Conservation (phyloP, 2,113 vertebrate genomes). For the Podarcis cretensis region DNA sequence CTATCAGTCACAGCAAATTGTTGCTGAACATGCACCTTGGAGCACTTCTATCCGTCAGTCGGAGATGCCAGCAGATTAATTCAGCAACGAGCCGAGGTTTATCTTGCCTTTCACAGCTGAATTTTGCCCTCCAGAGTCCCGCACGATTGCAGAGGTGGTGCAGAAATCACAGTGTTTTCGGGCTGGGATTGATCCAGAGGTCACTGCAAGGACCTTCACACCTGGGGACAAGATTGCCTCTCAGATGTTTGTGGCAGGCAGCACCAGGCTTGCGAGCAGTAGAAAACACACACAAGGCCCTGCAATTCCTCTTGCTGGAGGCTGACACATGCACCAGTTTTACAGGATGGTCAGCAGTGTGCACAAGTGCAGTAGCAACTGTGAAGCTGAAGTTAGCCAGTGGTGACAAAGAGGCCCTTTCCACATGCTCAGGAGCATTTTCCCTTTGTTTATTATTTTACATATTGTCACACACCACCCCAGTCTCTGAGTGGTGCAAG, state of each 20-base stretch:
- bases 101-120: not conserved
- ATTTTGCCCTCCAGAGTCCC: not conserved
- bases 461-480: not conserved
- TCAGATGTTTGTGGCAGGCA: not conserved
- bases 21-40: constrained; percentile 4
- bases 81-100: not conserved
- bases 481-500: too few relatives aligned
- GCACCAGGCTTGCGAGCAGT: too few relatives aligned
- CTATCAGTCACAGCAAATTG: not conserved
- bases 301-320: too few relatives aligned
- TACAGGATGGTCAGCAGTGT: not conserved
- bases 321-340: not conserved
- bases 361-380: not conserved
- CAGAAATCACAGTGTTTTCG: not conserved
- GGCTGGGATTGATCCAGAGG: not conserved
- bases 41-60: not conserved
- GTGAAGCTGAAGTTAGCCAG: not conserved
- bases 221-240: not conserved
- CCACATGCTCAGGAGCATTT: not conserved
- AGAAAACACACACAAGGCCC: not conserved
- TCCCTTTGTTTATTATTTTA: not conserved
- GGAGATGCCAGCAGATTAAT: not conserved
- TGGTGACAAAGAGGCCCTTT: not conserved
- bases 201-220: too few relatives aligned
- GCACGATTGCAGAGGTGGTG: not conserved